Percentiles rank a stretch among this genome's conserved stretches.
phyloP scores from a whole-genome alignment of 2,113 vertebrate species.

The Cryptoleucopteryx plumbea region DNA sequence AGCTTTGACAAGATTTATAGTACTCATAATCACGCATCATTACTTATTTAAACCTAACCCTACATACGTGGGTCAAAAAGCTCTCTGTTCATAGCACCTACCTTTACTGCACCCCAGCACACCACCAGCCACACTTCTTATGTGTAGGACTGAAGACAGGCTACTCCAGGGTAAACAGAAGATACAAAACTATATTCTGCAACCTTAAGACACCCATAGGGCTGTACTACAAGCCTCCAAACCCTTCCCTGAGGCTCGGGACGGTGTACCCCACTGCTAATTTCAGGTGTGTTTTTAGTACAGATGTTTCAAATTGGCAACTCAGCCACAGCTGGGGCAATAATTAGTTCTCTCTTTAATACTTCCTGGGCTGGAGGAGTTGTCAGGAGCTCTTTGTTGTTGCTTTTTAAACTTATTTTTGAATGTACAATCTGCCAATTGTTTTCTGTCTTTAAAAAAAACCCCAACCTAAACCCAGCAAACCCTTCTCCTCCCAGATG shows the following conservation, averaged over 20 bases:
- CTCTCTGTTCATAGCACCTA: accelerated
- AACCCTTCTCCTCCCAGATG: background rate
- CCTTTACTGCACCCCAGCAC: background rate
- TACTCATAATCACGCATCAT: background rate
- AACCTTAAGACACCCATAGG: accelerated
- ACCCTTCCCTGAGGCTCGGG: accelerated
- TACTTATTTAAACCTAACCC: background rate
- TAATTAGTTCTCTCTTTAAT: background rate
- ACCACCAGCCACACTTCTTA: accelerated
- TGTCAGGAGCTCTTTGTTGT: background rate
- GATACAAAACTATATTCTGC: background rate
- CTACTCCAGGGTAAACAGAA: accelerated
- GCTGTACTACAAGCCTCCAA: accelerated
- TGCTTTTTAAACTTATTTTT: background rate
- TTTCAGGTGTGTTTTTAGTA: background rate
- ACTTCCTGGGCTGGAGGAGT: background rate
- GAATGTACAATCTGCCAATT: background rate
- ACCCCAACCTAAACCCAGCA: background rate
- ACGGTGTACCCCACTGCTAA: background rate
- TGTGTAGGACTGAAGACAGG: background rate
- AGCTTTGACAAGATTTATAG: background rate
- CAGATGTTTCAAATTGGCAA: constrained; percentile 32
- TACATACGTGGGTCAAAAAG: accelerated
- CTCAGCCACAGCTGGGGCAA: constrained; percentile 1
- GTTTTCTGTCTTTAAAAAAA: background rate